Base-by-base conservation (phyloP, 2,797 vertebrate genomes). In the Characodon lateralis region DNA sequence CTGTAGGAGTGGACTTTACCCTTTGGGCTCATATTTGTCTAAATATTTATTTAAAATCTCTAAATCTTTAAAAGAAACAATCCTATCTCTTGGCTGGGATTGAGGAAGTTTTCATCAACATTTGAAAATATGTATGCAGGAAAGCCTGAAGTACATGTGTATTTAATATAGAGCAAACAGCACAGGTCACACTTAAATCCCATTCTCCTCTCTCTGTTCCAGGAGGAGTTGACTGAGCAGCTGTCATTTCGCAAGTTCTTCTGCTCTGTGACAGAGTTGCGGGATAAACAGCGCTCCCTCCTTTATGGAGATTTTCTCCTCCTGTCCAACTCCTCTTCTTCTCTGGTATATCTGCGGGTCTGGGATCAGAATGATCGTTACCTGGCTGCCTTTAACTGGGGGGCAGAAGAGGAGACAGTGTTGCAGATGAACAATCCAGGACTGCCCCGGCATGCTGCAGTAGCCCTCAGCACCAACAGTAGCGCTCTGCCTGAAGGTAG, bases 281-380 rank as follows among this genome's bases (percentile, higher is more conserved):
- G 96, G 1, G 81, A 77, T 0, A 97, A 96, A 78, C 95, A 97
- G 75, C 96, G 94, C 43, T 95, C 97, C 0, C 92, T 98, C 43
- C 87, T 94, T 50, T 95, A 96, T 0, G 97, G 97, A 0, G 94
- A 97, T 39, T 96, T 96, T 59, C 0, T 84, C 0, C 16, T 71
- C 0, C 83, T 97, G 20, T 46, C 74, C 2, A 91, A 80, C 77
- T 89, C 86, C 0, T 76, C 88, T 0, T 78, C 69, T 0, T 73
- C 94, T 1, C 89, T 97, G 75, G 94, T 91, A 1, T 97, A 94
- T 76, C 18, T 95, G 77, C 95, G 96, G 1, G 55, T 76, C 10
- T 98, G 97, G 97, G 97, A 98, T 83, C 97, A 97, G 91, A 97
- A 94, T 20, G 66, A 85, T 1, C 96, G 96, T 2, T 97, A 91